These are phyloP conservation scores for Zaprionus nigranus DNA, from an alignment of 1,140 invertebrate genomes.

Conservation along the genomic window DNA sequence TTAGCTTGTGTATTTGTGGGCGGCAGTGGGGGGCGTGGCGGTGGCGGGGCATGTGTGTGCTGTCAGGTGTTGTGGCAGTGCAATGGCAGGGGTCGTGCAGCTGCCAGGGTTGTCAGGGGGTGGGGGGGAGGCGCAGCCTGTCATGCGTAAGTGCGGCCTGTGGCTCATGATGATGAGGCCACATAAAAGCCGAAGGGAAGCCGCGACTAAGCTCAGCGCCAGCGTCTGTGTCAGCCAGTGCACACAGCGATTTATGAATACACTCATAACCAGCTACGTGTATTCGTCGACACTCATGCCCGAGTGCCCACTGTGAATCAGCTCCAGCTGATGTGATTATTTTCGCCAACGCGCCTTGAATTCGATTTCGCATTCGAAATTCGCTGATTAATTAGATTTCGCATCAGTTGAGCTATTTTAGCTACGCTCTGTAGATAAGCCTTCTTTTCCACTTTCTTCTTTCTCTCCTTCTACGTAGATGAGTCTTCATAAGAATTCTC, in stretches of 20 bases:
- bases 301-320: background rate
- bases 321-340: background rate
- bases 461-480: accelerated
- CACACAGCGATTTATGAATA: slow-evolving; percentile 32
- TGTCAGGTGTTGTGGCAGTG: slow-evolving; percentile 9
- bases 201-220: slow-evolving; percentile 10
- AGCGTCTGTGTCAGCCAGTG: slow-evolving; percentile 4
- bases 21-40: slow-evolving; percentile 1
- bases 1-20: slow-evolving; percentile 24
- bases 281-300: slow-evolving; percentile 1
- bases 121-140: background rate
- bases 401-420: too few species aligned
- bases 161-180: slow-evolving; percentile 38
- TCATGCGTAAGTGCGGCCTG: slow-evolving; percentile 31
- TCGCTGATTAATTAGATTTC: background rate
- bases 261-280: slow-evolving; percentile 31
- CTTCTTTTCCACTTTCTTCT: too few species aligned
- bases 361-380: background rate
- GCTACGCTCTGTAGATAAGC: too few species aligned
- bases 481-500: too few species aligned
- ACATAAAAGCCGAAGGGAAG: slow-evolving; percentile 33
- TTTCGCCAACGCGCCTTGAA: background rate
- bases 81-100: background rate
- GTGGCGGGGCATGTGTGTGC: slow-evolving; percentile 8
- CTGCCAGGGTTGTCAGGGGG: background rate